phyloP scores from a whole-genome alignment of 2,797 vertebrate genomes.

The Nyctalus aviator region DNA sequence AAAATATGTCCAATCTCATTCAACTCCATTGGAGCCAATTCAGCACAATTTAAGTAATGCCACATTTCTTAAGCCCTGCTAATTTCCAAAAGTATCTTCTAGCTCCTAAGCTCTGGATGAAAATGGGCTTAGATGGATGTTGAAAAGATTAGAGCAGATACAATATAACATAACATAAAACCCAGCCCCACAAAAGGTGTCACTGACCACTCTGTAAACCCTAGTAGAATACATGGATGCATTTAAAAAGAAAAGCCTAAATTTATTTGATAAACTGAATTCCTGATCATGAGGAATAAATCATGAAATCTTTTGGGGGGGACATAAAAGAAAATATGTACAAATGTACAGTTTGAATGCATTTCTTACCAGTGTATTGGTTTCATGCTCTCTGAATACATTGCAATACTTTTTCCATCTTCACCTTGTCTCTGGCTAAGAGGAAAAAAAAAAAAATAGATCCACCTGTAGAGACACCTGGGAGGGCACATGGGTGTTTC shows the following conservation, averaged over 20 bases:
- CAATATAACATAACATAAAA: not conserved
- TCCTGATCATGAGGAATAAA: not conserved
- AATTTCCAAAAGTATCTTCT: not conserved
- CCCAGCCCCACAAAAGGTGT: not conserved
- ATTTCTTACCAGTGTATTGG: not conserved
- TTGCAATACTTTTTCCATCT: not conserved
- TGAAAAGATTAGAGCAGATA: not conserved
- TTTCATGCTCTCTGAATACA: not conserved
- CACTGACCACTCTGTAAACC: not conserved
- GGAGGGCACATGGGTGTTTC: too few species aligned
- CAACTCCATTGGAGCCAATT: not conserved
- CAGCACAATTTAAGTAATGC: not conserved
- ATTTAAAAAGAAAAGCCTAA: not conserved
- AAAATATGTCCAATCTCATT: not conserved
- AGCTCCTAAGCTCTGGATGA: not conserved
- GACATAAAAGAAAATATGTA: not conserved
- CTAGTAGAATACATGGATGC: not conserved
- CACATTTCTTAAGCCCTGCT: not conserved
- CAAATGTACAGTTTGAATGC: not conserved
- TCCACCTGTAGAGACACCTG: not conserved
- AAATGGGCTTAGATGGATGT: not conserved
- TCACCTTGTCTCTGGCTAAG: not conserved
- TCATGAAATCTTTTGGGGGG: not conserved
- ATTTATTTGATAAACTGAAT: conserved; percentile 20
- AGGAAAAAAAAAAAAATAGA: not conserved